Conservation (phyloP, 2,888 invertebrate genomes). For the Cephus pulcher region DNA sequence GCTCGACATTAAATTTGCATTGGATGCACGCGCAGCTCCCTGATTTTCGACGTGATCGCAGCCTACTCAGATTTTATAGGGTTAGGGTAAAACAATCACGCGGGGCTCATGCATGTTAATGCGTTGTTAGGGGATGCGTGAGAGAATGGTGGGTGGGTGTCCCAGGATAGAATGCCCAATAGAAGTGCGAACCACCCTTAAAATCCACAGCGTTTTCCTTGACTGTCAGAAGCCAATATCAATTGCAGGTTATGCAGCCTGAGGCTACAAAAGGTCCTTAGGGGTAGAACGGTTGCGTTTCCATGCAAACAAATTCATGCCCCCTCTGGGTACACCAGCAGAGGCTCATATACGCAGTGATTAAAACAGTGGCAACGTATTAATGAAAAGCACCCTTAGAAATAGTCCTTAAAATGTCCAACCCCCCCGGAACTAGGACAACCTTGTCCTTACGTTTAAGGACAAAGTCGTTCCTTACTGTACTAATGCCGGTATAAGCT, state of each 20-base stretch:
- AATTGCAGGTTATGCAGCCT: conserved; percentile 14
- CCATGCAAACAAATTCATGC: too few relatives aligned
- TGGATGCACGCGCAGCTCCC: conserved; percentile 38
- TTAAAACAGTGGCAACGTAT: too few relatives aligned
- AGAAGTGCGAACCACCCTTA: conserved; percentile 55
- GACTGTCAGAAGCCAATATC: conserved; percentile 33
- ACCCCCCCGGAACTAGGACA: too few relatives aligned
- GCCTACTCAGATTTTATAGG: conserved; percentile 54
- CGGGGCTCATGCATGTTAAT: conserved; percentile 67
- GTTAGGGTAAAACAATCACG: conserved; percentile 65
- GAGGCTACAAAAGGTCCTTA: too few relatives aligned
- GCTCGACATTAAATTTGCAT: conserved; percentile 58
- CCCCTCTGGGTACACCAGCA: too few relatives aligned
- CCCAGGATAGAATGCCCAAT: conserved; percentile 59
- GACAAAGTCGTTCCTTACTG: too few relatives aligned
- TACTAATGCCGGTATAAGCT: conserved; percentile 36
- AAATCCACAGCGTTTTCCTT: conserved; percentile 45
- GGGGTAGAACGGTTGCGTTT: too few relatives aligned
- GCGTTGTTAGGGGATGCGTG: conserved; percentile 60
- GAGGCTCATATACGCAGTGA: too few relatives aligned
- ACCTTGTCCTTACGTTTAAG: too few relatives aligned
- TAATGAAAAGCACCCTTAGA: too few relatives aligned
- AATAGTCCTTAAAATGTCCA: too few relatives aligned
- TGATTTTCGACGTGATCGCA: conserved; percentile 37
- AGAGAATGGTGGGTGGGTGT: conserved; percentile 11